These are phyloP conservation scores for Candidula unifasciata DNA, from an alignment of 2,888 invertebrate species.

Conservation along the genomic window DNA sequence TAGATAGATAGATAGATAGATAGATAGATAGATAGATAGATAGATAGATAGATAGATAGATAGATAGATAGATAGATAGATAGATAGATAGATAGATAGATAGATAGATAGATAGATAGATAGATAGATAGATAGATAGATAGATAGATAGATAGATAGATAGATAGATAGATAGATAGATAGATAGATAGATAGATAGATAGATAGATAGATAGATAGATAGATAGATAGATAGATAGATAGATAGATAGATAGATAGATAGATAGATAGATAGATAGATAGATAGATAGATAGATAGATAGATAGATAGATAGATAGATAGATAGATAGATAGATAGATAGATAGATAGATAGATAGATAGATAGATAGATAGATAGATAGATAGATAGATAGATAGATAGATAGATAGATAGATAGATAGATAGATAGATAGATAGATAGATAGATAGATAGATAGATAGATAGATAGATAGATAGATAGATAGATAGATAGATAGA, in stretches of 20 bases:
- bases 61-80: neutral
- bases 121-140: neutral
- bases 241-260: slow-evolving; percentile 3
- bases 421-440: slow-evolving; percentile 1
- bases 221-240: neutral
- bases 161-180: neutral
- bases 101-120: neutral
- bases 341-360: neutral
- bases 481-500: slow-evolving; percentile 8
- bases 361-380: neutral
- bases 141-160: neutral
- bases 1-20: no score
- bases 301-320: neutral
- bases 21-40: no score
- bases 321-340: neutral
- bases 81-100: neutral
- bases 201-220: neutral
- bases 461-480: neutral
- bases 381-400: neutral
- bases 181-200: slow-evolving; percentile 2
- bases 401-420: slow-evolving; percentile 3
- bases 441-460: slow-evolving; percentile 1
- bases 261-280: neutral
- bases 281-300: neutral
- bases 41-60: neutral